Base-by-base conservation (phyloP, 2,113 vertebrate species). In the Lagopus muta region DNA sequence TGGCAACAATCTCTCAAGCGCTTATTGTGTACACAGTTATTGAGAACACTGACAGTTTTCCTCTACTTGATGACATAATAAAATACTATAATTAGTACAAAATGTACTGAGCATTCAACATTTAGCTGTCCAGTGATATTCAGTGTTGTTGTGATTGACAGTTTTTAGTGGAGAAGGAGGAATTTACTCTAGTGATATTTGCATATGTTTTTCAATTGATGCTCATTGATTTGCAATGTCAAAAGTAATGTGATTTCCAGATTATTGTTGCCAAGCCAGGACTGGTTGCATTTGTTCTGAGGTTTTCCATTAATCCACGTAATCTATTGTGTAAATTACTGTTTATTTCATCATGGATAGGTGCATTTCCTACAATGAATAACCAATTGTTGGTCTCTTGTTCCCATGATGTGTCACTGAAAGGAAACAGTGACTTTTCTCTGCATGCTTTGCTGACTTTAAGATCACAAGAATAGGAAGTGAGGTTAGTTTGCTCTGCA, bases 241-340 rank as follows among this genome's bases (percentile, higher is more conserved):
- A 83, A 95, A 95, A 66, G 52, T 91, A 95, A 88, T 62, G 64
- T 32, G 38, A 65, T 96, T 97, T 97, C 65, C 88, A 52, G 54
- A 91, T 92, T 95, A 85, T 96, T 67, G 20, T 87, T 92, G 77
- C 65, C 16, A 40, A 45, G 55, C n/a, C 16, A 77, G 86, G 83
- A 90, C 27, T 36, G 65, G 77, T 94, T 95, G 43, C 34, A 85
- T 88, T 95, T 95, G 36, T 89, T 97, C 61, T 95, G 89, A 96
- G 34, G 40, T 94, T 96, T 97, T 83, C 69, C 89, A 89, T 84
- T 73, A 96, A 60, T 94, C 64, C 81, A 52, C 82, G 55, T 58
- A 97, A 90, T 90, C 88, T 91, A 58, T 79, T 81, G 95, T 96
- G 77, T 91, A 95, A 96, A 94, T 92, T 91, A 74, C 25, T 86